Conservation (phyloP, 1,140 invertebrate genomes). For the Drosophila sulfurigaster region DNA sequence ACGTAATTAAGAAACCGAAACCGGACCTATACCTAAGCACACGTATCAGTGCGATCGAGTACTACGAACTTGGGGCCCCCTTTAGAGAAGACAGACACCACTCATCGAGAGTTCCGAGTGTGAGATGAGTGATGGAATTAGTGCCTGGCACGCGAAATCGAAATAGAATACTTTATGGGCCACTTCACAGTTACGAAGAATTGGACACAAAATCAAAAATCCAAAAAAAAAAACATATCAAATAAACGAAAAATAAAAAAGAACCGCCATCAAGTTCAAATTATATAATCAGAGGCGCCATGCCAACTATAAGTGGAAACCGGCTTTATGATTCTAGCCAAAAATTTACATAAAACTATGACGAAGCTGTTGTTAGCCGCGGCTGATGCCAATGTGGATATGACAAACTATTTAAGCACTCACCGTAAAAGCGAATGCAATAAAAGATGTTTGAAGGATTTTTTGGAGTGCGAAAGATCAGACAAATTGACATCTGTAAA, state of each 20-base stretch:
- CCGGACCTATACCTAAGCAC: constrained; percentile 54
- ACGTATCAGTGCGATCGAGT: constrained; percentile 10
- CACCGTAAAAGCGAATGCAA: constrained; percentile 20
- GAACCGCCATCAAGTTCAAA: constrained; percentile 36
- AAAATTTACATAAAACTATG: constrained; percentile 41
- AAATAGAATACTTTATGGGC: constrained; percentile 23
- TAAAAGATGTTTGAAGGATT: constrained; percentile 18
- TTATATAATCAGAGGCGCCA: constrained; percentile 30
- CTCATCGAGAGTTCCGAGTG: constrained; percentile 35
- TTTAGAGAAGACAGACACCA: constrained; percentile 27
- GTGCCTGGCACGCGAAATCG: constrained; percentile 66
- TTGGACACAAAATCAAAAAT: background rate
- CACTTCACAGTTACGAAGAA: constrained; percentile 29
- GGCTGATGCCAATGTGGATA: constrained; percentile 1
- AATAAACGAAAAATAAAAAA: constrained; percentile 6
- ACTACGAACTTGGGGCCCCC: constrained; percentile 19
- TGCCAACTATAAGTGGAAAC: constrained; percentile 10
- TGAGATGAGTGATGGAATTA: constrained; percentile 55
- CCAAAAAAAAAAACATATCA: no score
- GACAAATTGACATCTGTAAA: constrained; percentile 8
- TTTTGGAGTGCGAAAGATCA: constrained; percentile 24
- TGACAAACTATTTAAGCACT: constrained; percentile 16
- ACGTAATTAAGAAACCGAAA: constrained; percentile 77
- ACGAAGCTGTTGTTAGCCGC: background rate
- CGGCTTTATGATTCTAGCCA: constrained; percentile 19